Percentiles rank a stretch among this genome's conserved stretches.
Conservation (phyloP, 2,113 vertebrate species). For the Trinectes maculatus region DNA sequence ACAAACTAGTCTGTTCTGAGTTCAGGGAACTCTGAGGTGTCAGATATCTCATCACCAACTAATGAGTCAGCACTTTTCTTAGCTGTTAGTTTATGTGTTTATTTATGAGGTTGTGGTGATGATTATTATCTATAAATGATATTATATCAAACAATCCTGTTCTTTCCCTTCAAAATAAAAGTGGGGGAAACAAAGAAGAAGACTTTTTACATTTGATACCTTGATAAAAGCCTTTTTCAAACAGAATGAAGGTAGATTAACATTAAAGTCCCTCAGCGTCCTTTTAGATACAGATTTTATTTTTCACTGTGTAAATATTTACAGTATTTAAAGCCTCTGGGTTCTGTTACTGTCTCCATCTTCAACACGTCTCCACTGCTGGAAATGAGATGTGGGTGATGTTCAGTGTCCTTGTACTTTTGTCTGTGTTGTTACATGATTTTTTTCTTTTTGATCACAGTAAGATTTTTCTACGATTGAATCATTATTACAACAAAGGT, state of each 20-base stretch:
- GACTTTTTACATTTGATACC: too few relatives aligned
- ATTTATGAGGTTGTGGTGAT: too few relatives aligned
- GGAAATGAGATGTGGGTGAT: background rate
- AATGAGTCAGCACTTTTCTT: too few relatives aligned
- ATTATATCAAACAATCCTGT: too few relatives aligned
- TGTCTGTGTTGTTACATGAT: too few relatives aligned
- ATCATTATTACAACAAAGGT: background rate
- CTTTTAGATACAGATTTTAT: background rate
- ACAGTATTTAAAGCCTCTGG: conserved; percentile 1
- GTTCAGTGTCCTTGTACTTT: background rate
- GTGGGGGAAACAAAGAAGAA: background rate
- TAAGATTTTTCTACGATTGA: background rate
- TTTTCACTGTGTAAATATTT: background rate
- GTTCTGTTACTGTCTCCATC: conserved; percentile 11
- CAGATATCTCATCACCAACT: too few relatives aligned
- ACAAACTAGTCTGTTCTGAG: too few relatives aligned
- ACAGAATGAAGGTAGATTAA: background rate
- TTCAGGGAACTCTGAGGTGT: too few relatives aligned
- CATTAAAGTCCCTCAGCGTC: background rate
- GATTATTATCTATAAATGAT: too few relatives aligned
- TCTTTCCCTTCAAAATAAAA: background rate
- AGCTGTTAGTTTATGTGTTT: too few relatives aligned
- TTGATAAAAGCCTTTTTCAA: background rate
- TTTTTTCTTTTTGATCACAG: too few relatives aligned
- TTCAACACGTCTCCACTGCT: background rate